Conservation (phyloP, 2,113 vertebrate genomes). For the Ophiodon elongatus region DNA sequence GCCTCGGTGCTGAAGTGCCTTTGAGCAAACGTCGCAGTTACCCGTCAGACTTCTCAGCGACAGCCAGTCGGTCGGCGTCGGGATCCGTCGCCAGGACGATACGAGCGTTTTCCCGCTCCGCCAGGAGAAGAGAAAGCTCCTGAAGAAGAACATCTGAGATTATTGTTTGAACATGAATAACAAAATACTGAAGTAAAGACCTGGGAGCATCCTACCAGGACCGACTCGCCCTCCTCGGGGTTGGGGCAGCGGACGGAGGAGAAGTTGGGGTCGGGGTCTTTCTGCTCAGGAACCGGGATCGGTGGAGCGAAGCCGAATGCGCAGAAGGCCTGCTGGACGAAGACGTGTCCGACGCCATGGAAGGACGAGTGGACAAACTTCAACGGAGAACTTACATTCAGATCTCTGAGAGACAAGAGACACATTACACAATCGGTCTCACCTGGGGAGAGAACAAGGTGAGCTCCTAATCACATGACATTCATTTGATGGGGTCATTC, state of each 20-base stretch:
- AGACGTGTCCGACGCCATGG: conserved; percentile 94
- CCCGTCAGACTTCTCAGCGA: conserved; percentile 90
- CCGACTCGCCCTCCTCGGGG: conserved; percentile 94
- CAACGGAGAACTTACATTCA: conserved; percentile 85
- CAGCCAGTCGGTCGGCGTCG: conserved; percentile 94
- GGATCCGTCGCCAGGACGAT: conserved; percentile 95
- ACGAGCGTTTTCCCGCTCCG: conserved; percentile 88
- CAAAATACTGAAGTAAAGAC: rapidly evolving
- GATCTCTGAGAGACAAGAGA: conserved; percentile 76
- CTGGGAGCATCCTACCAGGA: conserved; percentile 85
- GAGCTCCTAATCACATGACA: no score
- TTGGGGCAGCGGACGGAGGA: conserved; percentile 94
- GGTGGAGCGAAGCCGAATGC: conserved; percentile 91
- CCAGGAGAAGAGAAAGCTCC: conserved; percentile 91
- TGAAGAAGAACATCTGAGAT: conserved; percentile 45
- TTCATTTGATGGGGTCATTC: no score
- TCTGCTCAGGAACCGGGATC: conserved; percentile 94
- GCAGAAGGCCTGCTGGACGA: conserved; percentile 91
- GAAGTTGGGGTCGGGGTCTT: conserved; percentile 94
- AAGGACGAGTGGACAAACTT: conserved; percentile 96
- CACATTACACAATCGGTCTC: no score
- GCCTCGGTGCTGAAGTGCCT: not conserved
- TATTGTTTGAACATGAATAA: conserved; percentile 38
- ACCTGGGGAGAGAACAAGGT: no score
- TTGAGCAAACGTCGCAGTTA: conserved; percentile 67